Base-by-base conservation (phyloP, 2,797 vertebrate genomes). In the Gambusia yucatana region DNA sequence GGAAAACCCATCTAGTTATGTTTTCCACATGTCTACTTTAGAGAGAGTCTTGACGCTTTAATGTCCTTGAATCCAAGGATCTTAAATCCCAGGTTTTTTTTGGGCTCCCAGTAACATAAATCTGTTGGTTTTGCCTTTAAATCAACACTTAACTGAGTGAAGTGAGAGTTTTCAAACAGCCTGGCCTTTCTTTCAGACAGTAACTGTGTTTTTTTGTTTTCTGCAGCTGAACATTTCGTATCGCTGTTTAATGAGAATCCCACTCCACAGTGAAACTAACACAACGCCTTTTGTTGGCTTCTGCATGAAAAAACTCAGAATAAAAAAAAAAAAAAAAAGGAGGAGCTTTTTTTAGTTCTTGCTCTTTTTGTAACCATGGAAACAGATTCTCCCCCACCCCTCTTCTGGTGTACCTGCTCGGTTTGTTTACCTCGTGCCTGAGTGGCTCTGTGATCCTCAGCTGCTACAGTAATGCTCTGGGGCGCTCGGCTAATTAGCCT, bases 401-500 rank as follows among this genome's bases (percentile, higher is more conserved):
- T 65, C 67, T 73, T 73, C 80, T 74, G 61, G 14, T 55, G 78
- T 92, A 93, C 89, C 88, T 93, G 89, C 90, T 86, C 75, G 80
- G 83, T 91, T 90, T 87, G 91, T 92, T 90, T 76, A 67, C 83
- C 80, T 87, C 22, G 41, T 88, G 89, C 81, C 84, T 82, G 78
- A 87, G 82, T 86, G 89, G 78, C 75, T 91, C 82, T 93, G 81
- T 93, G 92, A 93, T 92, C 87, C 88, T 85, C 82, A 69, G 73
- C 84, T 88, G 91, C 89, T 77, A 83, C 81, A 84, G 85, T 81
- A 87, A 88, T 81, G 88, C 88, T 91, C 92, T 76, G 87, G 63
- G 70, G 90, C 86, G 11, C 89, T 87, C 88, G 17, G 82, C 87
- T 93, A 93, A 94, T 94, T 91, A 93, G 84, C 86, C 85, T 8